Base-by-base conservation (phyloP, 2,113 vertebrate species). In the Hippopotamus amphibius region DNA sequence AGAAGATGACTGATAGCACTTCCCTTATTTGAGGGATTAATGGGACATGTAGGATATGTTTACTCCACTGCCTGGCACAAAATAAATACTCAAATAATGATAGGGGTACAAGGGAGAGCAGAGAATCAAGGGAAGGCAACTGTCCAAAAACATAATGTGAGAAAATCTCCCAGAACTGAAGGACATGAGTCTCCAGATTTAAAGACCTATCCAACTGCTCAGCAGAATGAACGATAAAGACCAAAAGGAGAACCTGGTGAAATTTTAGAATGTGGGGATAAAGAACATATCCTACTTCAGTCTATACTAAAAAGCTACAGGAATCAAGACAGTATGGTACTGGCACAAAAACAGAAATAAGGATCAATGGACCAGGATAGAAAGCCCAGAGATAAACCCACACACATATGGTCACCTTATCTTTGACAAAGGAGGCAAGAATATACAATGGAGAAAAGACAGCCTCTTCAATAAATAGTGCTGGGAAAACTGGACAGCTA, bases 11-110 rank as follows among this genome's bases (percentile, higher is more conserved):
- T 77, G 89, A 50, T 5, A 43, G 21, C 43, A 43, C 16, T 83
- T 92, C 63, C 59, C 65, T 71, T 77, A 61, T 55, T 41, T 87
- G 87, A 93, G 89, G 80, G 41, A 53, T 59, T 79, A 55, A 83
- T 61, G 63, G 53, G n/a, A 37, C 21, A 80, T 8, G 14, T 43
- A 74, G 4, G 41, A 80, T 79, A 33, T 28, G 5, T 85, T 93
- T 72, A 63, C 16, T 11, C 21, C 7, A 68, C 9, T 77, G 21
- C 12, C 22, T 69, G 26, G 33, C 37, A 86, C 37, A 86, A 4
- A 48, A 55, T 50, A 63, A 84, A 85, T 57, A 95, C 19, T 94
- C n/a, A 68, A 41, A 90, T 53, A 77, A 87, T 19, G 24, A n/a
- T 3, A 17, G 17, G 30, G 65, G 16, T 89, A 77, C 21, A 90